These are phyloP conservation scores for Percopsis omiscomaycus DNA, from an alignment of 2,797 vertebrate species.

Conservation along the genomic window DNA sequence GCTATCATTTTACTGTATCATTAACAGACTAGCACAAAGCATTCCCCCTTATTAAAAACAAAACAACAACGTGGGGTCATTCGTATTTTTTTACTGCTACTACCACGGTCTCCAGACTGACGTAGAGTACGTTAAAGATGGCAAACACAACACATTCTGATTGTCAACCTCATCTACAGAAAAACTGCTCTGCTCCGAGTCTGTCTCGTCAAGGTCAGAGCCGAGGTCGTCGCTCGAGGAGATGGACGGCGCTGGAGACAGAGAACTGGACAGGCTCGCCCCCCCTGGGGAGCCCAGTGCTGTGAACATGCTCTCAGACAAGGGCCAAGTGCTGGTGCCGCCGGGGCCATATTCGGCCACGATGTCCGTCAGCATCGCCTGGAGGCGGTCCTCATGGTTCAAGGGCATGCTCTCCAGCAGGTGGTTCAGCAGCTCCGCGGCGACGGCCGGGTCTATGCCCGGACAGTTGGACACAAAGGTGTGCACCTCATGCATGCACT, in stretches of 20 bases:
- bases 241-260: constrained; percentile 61
- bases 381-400: constrained; percentile 78
- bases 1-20: constrained; percentile 9
- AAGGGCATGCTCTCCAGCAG: constrained; percentile 94
- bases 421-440: constrained; percentile 90
- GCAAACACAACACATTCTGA: constrained; percentile 46
- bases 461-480: constrained; percentile 92
- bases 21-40: constrained; percentile 36
- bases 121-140: constrained; percentile 64
- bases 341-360: constrained; percentile 52
- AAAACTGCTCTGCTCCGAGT: constrained; percentile 69
- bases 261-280: constrained; percentile 30
- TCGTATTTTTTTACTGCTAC: neutral
- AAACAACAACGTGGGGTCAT: neutral
- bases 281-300: constrained; percentile 44
- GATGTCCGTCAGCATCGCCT: constrained; percentile 76
- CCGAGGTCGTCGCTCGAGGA: constrained; percentile 71
- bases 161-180: constrained; percentile 71
- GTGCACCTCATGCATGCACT: constrained; percentile 98
- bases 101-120: constrained; percentile 93
- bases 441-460: constrained; percentile 86
- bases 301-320: constrained; percentile 48
- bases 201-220: constrained; percentile 75
- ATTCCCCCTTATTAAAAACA: constrained; percentile 18
- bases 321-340: constrained; percentile 50